Evolutionary conservation across 2,113 vertebrate species (phyloP).

Genomic region (Halcyon senegalensis): DNA sequence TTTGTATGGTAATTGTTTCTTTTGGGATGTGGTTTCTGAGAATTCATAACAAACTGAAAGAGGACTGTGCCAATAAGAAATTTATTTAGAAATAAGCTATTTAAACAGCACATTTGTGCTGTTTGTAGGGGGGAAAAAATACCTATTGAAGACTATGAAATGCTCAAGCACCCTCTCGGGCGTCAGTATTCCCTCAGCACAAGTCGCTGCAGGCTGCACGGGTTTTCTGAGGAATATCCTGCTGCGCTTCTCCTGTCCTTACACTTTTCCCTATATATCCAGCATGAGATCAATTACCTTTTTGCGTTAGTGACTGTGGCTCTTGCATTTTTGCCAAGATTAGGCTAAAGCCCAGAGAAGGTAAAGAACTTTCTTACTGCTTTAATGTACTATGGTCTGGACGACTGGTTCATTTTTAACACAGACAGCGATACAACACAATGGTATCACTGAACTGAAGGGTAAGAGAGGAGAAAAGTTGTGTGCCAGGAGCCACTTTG

Average conservation of each 20-base stretch:
- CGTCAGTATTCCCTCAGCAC: not conserved
- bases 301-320: not conserved
- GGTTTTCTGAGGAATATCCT: not conserved
- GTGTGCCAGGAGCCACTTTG: not conserved
- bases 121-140: not conserved
- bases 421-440: not conserved
- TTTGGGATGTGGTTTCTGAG: constrained; percentile 1
- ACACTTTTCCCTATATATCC: not conserved
- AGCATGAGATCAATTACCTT: not conserved
- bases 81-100: constrained; percentile 30
- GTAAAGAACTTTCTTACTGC: not conserved
- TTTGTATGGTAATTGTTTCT: constrained; percentile 50
- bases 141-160: not conserved
- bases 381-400: not conserved
- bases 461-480: not conserved
- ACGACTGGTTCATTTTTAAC: not conserved
- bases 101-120: not conserved
- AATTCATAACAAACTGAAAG: constrained; percentile 9
- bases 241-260: not conserved
- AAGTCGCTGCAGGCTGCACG: not conserved
- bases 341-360: not conserved
- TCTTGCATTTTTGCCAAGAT: not conserved
- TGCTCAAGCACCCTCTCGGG: not conserved
- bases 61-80: not conserved
- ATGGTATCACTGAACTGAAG: not conserved